phyloP scores from a whole-genome alignment of 2,888 invertebrate genomes.

The Nebria brevicollis region DNA sequence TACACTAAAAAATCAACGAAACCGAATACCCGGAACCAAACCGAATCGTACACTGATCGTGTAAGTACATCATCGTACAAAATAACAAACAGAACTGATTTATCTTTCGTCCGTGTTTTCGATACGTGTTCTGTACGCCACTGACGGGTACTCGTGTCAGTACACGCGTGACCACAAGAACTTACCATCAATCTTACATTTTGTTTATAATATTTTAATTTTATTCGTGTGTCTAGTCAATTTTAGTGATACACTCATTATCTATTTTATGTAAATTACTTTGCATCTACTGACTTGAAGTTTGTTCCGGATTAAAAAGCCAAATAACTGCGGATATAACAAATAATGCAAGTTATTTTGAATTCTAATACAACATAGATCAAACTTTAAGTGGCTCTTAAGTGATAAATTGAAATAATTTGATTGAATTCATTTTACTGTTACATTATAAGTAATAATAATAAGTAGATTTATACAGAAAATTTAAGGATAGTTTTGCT shows the following conservation, averaged over 20 bases:
- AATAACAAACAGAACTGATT: constrained; percentile 12
- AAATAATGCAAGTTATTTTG: too few relatives aligned
- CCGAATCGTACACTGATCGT: constrained; percentile 7
- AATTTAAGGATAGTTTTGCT: too few relatives aligned
- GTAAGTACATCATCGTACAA: background rate
- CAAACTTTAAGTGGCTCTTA: too few relatives aligned
- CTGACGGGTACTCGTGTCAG: constrained; percentile 9
- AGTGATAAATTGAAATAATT: too few relatives aligned
- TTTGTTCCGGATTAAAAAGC: too few relatives aligned
- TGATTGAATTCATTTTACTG: too few relatives aligned
- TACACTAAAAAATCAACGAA: constrained; percentile 23
- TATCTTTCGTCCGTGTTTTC: constrained; percentile 1
- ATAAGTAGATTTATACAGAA: too few relatives aligned
- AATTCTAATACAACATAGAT: too few relatives aligned
- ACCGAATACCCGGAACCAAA: background rate
- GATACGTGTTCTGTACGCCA: constrained; percentile 10
- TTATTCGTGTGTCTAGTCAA: background rate
- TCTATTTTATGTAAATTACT: background rate
- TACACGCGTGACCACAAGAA: constrained; percentile 3
- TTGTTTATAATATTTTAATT: background rate
- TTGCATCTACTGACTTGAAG: background rate
- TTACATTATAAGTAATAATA: too few relatives aligned
- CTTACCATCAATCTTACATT: background rate
- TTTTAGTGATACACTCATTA: background rate
- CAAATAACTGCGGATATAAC: too few relatives aligned